Conservation (phyloP, 2,797 vertebrate genomes). For the Gallinago solitaria region DNA sequence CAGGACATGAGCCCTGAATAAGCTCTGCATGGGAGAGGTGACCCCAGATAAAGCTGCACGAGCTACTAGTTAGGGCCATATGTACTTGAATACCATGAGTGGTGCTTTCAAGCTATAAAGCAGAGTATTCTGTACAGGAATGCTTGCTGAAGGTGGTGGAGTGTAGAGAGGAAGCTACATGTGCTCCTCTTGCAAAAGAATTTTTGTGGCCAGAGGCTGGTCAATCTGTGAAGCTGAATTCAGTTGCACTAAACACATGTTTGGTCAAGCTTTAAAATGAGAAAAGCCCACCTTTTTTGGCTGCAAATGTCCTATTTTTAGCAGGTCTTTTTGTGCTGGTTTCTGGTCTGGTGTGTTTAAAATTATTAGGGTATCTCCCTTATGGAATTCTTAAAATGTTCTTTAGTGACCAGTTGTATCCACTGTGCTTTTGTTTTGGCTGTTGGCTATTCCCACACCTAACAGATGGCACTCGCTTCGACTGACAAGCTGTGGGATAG, state of each 20-base stretch:
- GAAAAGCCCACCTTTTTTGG: not conserved
- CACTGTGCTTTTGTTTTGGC: conserved; percentile 53
- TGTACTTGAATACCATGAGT: not conserved
- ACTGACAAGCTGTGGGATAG: conserved; percentile 70
- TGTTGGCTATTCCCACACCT: conserved; percentile 61
- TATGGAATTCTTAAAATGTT: not conserved
- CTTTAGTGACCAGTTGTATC: conserved; percentile 29
- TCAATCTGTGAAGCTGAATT: not conserved
- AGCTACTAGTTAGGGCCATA: not conserved
- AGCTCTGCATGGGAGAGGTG: not conserved
- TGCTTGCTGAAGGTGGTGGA: not conserved
- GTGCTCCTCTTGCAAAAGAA: not conserved
- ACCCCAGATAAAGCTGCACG: not conserved
- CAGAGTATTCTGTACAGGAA: not conserved
- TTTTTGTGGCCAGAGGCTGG: not conserved
- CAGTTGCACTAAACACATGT: not conserved
- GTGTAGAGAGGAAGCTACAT: rapidly evolving
- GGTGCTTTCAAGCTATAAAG: not conserved
- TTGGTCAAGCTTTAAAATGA: not conserved
- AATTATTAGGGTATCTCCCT: not conserved
- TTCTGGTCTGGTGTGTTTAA: not conserved
- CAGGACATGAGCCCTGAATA: not conserved
- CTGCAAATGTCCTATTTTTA: not conserved
- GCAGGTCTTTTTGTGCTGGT: not conserved
- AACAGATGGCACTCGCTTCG: conserved; percentile 66